phyloP scores from a whole-genome alignment of 2,797 vertebrate genomes.

The Sarcoramphus papa region DNA sequence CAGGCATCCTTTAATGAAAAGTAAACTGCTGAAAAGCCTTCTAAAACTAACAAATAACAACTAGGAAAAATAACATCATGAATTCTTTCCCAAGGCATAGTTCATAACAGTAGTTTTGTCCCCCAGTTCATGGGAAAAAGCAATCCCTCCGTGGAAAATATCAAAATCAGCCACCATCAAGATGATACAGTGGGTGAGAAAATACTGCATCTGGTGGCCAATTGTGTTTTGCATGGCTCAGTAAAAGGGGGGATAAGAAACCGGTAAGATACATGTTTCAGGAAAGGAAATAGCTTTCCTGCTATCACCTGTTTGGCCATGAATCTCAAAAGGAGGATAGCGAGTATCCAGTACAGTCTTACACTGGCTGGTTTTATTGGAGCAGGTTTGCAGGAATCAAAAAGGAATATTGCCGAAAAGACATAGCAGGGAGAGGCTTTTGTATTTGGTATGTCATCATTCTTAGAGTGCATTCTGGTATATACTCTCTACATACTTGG shows the following conservation, averaged over 20 bases:
- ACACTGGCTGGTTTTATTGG: not conserved
- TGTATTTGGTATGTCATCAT: not conserved
- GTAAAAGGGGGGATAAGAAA: not conserved
- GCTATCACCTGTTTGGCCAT: not conserved
- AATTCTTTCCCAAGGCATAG: not conserved
- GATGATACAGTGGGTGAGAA: not conserved
- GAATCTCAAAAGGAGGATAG: not conserved
- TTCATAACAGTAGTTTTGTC: not conserved
- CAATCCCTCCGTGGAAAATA: not conserved
- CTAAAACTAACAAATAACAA: conserved; percentile 13
- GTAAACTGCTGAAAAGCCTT: not conserved
- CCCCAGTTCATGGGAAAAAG: not conserved
- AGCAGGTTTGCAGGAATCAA: not conserved
- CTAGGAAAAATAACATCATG: not conserved
- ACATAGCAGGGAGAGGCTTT: not conserved
- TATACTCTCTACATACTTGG: not conserved
- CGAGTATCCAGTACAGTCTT: not conserved
- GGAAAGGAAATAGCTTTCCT: not conserved
- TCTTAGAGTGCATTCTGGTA: not conserved
- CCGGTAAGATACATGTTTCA: not conserved
- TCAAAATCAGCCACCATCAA: not conserved
- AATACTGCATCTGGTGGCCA: not conserved
- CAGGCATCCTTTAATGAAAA: not conserved
- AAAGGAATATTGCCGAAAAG: not conserved
- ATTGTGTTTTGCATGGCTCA: not conserved